Evolutionary conservation across 2,797 vertebrate genomes (phyloP).

Genomic region (Enteromius paludinosus): DNA sequence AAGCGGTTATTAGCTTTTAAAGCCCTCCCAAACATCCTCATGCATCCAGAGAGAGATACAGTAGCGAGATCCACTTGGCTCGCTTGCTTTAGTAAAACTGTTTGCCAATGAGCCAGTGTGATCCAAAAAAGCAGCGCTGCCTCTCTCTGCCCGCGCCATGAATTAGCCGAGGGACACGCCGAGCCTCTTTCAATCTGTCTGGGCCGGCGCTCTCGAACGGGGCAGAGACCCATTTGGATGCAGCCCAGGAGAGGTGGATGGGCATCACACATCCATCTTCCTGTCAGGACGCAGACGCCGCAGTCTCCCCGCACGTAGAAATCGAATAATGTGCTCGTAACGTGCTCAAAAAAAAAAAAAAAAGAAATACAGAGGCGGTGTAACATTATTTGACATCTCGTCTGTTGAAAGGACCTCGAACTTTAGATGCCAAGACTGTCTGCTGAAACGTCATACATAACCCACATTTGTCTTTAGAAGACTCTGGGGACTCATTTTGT

Average conservation of each 20-base stretch:
- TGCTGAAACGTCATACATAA: not conserved
- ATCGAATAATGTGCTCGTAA: not conserved
- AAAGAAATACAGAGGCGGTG: not conserved
- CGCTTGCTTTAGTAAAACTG: conserved; percentile 11
- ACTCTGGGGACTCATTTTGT: not conserved
- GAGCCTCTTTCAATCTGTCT: conserved; percentile 11
- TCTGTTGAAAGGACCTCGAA: not conserved
- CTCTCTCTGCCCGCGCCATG: not conserved
- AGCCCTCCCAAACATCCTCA: conserved; percentile 16
- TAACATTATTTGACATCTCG: not conserved
- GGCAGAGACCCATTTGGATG: conserved; percentile 56
- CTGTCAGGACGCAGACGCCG: conserved; percentile 52
- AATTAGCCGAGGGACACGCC: conserved; percentile 16
- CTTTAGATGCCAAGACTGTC: not conserved
- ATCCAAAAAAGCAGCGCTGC: not conserved
- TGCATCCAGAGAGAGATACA: conserved; percentile 6
- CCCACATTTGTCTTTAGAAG: not conserved
- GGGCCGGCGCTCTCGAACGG: conserved; percentile 5
- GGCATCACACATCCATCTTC: conserved; percentile 55
- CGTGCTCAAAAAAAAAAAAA: not conserved
- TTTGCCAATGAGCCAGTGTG: conserved; percentile 3
- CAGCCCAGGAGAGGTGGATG: conserved; percentile 43
- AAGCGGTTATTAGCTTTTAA: conserved; percentile 50
- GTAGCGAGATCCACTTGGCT: not conserved
- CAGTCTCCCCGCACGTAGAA: conserved; percentile 7